Base-by-base conservation (phyloP, 1,140 invertebrate species). In the Bombus superbus region DNA sequence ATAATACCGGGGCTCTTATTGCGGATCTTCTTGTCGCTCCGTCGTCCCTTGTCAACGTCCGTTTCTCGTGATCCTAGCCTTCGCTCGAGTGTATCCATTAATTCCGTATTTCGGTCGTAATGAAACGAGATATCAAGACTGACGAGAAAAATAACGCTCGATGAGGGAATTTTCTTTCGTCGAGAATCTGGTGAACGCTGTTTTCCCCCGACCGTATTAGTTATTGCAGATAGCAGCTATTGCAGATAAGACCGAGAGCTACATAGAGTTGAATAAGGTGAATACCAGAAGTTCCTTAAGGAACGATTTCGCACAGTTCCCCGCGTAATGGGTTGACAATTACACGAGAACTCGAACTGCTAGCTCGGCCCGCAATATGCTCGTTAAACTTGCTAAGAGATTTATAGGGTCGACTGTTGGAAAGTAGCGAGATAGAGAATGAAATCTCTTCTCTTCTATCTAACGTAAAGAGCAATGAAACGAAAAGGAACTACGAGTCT, bases 1-100 rank as follows among this genome's bases (percentile, higher is more conserved):
- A 90, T 91, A 90, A 91, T 87, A 81, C 71, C 82, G 53, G 81
- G 85, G 81, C 78, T 79, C 81, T 91, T 92, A 90, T 92, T 90
- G 81, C 89, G 83, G 87, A 81, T 75, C 77, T 62, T 79, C 83
- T 83, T 66, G 85, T 72, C 80, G 73, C 73, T 42, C 81, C 57
- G 40, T 85, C 68, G 32, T 68, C 38, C 25, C 69, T 68, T 28
- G 64, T 78, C 47, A 68, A 72, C 86, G 81, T 87, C 68, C 75
- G 76, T 86, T 85, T 83, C 66, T 88, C 74, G 87, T 80, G 79
- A 85, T 88, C 81, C 83, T 32, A 53, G 40, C 2, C 53, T 59
- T n/a, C 47, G 18, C 35, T 68, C 68, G 59, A 40, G n/a, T 44
- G 83, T 81, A 72, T 85, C 87, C 87, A 87, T 88, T 86, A 86